These are phyloP conservation scores for Scarus forsteni DNA, from an alignment of 2,797 vertebrate genomes.

Conservation along the genomic window DNA sequence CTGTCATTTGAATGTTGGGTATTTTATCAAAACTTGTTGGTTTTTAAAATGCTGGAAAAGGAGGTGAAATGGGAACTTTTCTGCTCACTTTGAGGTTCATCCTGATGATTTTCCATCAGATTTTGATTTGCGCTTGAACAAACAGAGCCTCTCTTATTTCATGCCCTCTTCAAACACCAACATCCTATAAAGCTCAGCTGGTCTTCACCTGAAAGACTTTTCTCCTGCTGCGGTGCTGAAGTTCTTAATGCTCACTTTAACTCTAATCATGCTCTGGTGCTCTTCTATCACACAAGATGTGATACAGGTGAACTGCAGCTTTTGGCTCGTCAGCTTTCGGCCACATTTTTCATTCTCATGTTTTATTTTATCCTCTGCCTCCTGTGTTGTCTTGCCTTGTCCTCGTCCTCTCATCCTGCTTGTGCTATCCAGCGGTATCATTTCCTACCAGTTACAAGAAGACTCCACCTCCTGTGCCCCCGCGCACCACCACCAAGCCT, in stretches of 20 bases:
- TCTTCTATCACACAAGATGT: conserved; percentile 55
- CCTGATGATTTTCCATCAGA: conserved; percentile 56
- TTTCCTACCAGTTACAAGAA: conserved; percentile 95
- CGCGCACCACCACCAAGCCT: conserved; percentile 95
- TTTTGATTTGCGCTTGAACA: conserved; percentile 66
- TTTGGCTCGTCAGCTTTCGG: conserved; percentile 58
- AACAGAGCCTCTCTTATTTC: conserved; percentile 51
- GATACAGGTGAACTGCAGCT: conserved; percentile 54
- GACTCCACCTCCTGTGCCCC: conserved; percentile 96
- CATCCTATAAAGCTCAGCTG: conserved; percentile 49
- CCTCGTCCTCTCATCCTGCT: conserved; percentile 78
- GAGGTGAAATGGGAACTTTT: conserved; percentile 21
- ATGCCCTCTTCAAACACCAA: conserved; percentile 34
- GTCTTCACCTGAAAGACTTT: conserved; percentile 53
- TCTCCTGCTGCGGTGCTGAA: conserved; percentile 29
- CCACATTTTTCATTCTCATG: conserved; percentile 66
- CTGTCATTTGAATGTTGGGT: neutral
- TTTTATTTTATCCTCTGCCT: conserved; percentile 71
- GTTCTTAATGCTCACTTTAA: conserved; percentile 9
- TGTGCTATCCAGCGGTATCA: conserved; percentile 85
- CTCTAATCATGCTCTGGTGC: conserved; percentile 48
- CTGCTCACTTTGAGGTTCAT: conserved; percentile 55
- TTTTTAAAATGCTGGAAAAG: neutral
- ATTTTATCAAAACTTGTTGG: neutral
- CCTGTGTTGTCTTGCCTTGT: conserved; percentile 65